phyloP scores from a whole-genome alignment of 2,888 invertebrate genomes.

The Hymenopus coronatus region DNA sequence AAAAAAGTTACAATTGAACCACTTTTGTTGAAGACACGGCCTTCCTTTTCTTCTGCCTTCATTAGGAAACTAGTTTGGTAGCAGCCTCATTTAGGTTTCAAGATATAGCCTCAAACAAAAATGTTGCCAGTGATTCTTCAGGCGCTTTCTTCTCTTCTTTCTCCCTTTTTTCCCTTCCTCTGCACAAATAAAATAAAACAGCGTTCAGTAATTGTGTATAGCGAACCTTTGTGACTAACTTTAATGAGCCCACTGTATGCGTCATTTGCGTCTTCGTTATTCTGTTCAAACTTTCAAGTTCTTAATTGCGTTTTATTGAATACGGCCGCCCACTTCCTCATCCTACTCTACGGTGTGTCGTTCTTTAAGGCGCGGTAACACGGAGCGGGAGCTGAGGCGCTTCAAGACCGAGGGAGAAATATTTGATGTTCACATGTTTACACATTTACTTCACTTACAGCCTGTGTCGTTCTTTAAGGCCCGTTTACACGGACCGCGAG shows the following conservation, averaged over 20 bases:
- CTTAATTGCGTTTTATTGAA: slow-evolving; percentile 22
- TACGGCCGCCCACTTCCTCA: background rate
- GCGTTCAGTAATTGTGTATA: slow-evolving; percentile 18
- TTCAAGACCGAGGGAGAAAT: too few relatives aligned
- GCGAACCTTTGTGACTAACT: slow-evolving; percentile 19
- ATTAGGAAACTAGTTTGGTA: slow-evolving; percentile 11
- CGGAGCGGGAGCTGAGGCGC: too few relatives aligned
- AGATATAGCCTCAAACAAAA: slow-evolving; percentile 22
- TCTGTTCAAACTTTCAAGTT: slow-evolving; percentile 21
- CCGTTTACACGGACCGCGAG: too few relatives aligned
- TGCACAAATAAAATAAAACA: slow-evolving; percentile 21
- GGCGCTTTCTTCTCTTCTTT: background rate
- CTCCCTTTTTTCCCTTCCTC: background rate
- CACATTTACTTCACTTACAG: too few relatives aligned
- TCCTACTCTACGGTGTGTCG: background rate
- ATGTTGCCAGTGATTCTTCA: slow-evolving; percentile 9
- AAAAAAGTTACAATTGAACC: slow-evolving; percentile 22
- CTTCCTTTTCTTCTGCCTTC: background rate
- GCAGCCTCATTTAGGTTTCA: slow-evolving; percentile 17
- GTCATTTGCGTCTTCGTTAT: slow-evolving; percentile 21
- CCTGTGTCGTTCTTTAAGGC: too few relatives aligned
- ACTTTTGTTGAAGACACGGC: slow-evolving; percentile 14
- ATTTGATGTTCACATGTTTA: too few relatives aligned
- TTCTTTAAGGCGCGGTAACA: too few relatives aligned
- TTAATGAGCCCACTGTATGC: slow-evolving; percentile 21